Conservation (phyloP, 2,113 vertebrate genomes). For the Edolisoma coerulescens region DNA sequence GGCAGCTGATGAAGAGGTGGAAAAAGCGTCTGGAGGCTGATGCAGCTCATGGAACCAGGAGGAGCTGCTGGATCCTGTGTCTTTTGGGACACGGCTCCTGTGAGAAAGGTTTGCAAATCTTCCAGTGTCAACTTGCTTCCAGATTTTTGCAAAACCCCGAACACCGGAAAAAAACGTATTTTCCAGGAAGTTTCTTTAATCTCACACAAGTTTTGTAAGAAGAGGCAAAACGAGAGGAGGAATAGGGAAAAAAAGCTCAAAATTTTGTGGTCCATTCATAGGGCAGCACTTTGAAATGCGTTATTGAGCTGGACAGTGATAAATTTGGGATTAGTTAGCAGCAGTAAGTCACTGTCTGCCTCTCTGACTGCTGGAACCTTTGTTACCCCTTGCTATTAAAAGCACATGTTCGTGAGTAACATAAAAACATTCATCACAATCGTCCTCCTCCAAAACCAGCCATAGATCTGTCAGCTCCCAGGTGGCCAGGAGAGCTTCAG, state of each 20-base stretch:
- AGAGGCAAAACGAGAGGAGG: neutral
- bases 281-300: neutral
- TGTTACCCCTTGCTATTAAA: conserved; percentile 37
- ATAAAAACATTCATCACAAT: neutral
- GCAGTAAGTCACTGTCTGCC: neutral
- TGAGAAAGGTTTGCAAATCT: neutral
- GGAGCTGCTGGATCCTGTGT: neutral
- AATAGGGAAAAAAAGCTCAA: neutral
- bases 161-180: neutral
- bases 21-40: neutral
- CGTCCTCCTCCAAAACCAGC: neutral
- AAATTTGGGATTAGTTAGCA: neutral
- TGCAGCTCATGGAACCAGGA: neutral
- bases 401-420: conserved; percentile 5
- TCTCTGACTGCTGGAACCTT: neutral
- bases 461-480: neutral
- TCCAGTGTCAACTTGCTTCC: neutral
- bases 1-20: conserved; percentile 1
- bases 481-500: neutral
- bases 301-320: neutral
- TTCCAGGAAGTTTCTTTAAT: conserved; percentile 5
- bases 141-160: neutral
- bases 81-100: neutral
- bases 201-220: neutral
- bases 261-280: neutral